phyloP scores from a whole-genome alignment of 1,140 invertebrate species.

The Eufriesea mexicana region DNA sequence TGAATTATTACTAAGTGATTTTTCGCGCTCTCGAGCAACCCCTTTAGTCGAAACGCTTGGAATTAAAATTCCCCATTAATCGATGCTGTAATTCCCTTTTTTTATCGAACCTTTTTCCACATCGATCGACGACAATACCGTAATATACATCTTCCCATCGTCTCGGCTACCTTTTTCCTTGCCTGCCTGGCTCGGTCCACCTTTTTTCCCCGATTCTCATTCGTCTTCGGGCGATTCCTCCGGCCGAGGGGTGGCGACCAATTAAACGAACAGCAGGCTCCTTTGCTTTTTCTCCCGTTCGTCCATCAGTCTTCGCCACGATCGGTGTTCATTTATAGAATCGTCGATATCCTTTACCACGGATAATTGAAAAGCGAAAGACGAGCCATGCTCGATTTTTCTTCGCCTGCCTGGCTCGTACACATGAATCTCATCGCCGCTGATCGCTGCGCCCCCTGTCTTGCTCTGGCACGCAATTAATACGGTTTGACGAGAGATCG shows the following conservation, averaged over 20 bases:
- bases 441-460: not conserved
- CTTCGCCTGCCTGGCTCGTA: not conserved
- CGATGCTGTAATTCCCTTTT: not conserved
- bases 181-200: constrained; percentile 16
- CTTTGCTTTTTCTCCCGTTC: constrained; percentile 31
- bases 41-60: not conserved
- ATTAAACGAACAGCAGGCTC: constrained; percentile 42
- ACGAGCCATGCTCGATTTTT: constrained; percentile 11
- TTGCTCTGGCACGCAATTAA: not conserved
- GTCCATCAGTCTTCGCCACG: constrained; percentile 12
- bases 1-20: too few species aligned
- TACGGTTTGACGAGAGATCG: constrained; percentile 5
- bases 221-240: not conserved
- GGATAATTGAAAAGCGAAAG: constrained; percentile 22
- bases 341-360: constrained; percentile 20
- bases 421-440: not conserved
- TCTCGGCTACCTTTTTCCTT: not conserved
- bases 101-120: not conserved
- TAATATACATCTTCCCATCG: not conserved
- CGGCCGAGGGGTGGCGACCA: constrained; percentile 10
- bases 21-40: not conserved
- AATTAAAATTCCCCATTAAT: not conserved
- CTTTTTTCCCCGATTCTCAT: constrained; percentile 12
- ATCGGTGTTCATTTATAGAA: constrained; percentile 44
- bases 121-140: not conserved